These are phyloP conservation scores for Gallinago paraguaiae DNA, from an alignment of 2,113 vertebrate species.

Conservation along the genomic window DNA sequence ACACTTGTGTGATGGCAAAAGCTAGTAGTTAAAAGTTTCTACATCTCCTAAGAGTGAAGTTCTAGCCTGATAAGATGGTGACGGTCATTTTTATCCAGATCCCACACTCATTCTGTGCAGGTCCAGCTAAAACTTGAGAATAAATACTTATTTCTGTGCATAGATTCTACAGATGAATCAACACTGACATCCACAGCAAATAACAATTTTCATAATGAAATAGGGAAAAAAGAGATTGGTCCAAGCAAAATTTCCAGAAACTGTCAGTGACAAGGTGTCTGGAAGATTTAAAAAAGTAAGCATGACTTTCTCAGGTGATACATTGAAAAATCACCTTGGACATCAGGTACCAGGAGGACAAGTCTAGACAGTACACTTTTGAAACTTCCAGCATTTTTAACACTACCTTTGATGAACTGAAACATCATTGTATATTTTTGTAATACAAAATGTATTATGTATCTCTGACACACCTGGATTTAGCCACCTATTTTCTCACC, in stretches of 20 bases:
- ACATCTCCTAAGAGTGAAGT: not conserved
- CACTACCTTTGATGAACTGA: not conserved
- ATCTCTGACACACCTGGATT: not conserved
- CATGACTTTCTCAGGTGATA: not conserved
- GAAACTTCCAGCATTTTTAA: not conserved
- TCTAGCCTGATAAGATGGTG: not conserved
- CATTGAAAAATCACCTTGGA: slow-evolving; percentile 7
- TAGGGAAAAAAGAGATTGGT: not conserved
- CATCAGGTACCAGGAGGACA: not conserved
- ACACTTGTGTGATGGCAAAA: not conserved
- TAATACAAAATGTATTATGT: not conserved
- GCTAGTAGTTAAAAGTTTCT: not conserved
- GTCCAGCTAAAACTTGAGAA: not conserved
- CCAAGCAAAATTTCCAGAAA: not conserved
- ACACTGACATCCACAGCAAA: slow-evolving; percentile 5
- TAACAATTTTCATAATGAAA: slow-evolving; percentile 23
- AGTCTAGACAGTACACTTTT: not conserved
- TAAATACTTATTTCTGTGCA: not conserved
- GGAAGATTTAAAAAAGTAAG: slow-evolving; percentile 14
- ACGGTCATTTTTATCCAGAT: not conserved
- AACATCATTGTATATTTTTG: not conserved
- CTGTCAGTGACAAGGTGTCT: not conserved
- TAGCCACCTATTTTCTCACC: not conserved
- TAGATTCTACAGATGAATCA: not conserved
- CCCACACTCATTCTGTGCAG: not conserved